These are phyloP conservation scores for Diadophis punctatus DNA, from an alignment of 2,113 vertebrate species.

Conservation along the genomic window DNA sequence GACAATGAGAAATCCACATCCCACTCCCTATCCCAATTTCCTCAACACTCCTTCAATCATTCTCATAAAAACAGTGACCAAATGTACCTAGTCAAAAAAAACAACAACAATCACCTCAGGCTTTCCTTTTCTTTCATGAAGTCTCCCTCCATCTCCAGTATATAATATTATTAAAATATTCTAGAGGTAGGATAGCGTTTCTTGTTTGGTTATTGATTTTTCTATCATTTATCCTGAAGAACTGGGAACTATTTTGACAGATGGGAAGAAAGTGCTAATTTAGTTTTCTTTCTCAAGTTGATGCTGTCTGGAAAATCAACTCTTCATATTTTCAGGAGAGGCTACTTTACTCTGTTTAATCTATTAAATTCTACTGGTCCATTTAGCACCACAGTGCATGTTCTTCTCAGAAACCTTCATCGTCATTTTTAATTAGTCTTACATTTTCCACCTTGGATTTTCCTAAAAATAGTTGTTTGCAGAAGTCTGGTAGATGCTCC, in stretches of 20 bases:
- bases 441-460: neutral
- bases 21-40: neutral
- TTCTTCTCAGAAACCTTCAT: neutral
- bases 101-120: neutral
- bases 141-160: neutral
- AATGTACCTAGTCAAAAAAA: neutral
- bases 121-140: slow-evolving; percentile 13
- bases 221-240: neutral
- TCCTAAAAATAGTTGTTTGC: neutral
- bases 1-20: neutral
- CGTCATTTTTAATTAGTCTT: neutral
- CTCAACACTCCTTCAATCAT: neutral
- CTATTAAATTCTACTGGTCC: neutral
- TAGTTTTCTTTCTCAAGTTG: neutral
- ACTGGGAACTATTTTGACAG: neutral
- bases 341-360: neutral
- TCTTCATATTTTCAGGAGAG: neutral
- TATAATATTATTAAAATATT: slow-evolving; percentile 11
- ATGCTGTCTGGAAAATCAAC: neutral
- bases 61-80: neutral
- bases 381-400: no score
- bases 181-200: neutral
- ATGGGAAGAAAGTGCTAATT: neutral
- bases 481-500: neutral
- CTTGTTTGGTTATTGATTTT: slow-evolving; percentile 8